These are phyloP conservation scores for Gobio occitaniae DNA, from an alignment of 2,797 vertebrate species.

Conservation along the genomic window DNA sequence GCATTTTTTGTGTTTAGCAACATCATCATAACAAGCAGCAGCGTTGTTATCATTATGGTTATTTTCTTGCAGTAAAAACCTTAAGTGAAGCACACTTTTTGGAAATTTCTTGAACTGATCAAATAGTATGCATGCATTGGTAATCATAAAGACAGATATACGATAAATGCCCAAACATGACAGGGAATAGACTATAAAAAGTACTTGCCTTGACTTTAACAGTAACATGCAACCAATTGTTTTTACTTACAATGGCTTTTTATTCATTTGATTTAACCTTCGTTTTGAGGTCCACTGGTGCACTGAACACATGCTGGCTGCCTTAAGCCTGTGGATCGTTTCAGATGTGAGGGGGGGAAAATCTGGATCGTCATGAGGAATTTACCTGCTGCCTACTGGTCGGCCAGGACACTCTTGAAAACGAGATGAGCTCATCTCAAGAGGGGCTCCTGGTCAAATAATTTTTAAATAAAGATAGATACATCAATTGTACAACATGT, in stretches of 20 bases:
- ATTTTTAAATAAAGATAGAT: conserved; percentile 86
- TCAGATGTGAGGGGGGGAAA: conserved; percentile 73
- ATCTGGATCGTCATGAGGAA: conserved; percentile 81
- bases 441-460: conserved; percentile 88
- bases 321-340: conserved; percentile 72
- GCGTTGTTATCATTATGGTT: neutral
- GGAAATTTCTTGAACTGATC: neutral
- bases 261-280: conserved; percentile 40
- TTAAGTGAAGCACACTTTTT: conserved; percentile 19
- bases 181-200: conserved; percentile 17
- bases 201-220: conserved; percentile 43
- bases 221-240: conserved; percentile 35
- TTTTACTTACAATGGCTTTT: conserved; percentile 34
- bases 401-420: conserved; percentile 89
- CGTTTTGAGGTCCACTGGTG: conserved; percentile 36
- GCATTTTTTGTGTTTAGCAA: conserved; percentile 19
- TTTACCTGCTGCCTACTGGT: conserved; percentile 88
- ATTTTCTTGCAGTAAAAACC: conserved; percentile 15
- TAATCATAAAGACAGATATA: conserved; percentile 26
- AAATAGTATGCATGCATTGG: conserved; percentile 48
- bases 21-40: conserved; percentile 31
- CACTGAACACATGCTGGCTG: conserved; percentile 46
- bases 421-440: conserved; percentile 90
- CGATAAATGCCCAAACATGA: conserved; percentile 35
- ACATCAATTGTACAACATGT: conserved; percentile 85